Evolutionary conservation across 2,113 vertebrate species (phyloP).

Genomic region (Capreolus pygargus): DNA sequence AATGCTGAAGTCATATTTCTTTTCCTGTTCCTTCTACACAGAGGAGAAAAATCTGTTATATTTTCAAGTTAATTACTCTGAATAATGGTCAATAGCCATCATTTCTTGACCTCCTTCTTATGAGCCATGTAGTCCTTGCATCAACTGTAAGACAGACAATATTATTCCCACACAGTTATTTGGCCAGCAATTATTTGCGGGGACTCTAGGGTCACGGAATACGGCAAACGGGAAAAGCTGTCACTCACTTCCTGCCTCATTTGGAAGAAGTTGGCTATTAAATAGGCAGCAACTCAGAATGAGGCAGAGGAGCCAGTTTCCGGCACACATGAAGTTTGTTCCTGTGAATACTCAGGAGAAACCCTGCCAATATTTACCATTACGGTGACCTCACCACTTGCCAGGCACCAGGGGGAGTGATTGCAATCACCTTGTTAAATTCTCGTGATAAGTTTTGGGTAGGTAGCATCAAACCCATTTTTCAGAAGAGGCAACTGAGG

Average conservation of each 20-base stretch:
- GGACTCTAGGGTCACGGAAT: not conserved
- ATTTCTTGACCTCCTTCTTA: not conserved
- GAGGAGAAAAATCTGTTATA: not conserved
- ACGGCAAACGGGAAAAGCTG: not conserved
- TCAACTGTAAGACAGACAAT: not conserved
- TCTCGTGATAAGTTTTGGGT: not conserved
- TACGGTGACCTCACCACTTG: not conserved
- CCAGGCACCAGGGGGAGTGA: not conserved
- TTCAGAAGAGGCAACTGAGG: not conserved
- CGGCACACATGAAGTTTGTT: not conserved
- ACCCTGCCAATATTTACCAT: not conserved
- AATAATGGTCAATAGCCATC: not conserved
- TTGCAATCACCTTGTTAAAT: not conserved
- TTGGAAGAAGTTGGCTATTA: slow-evolving; percentile 15
- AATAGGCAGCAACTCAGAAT: not conserved
- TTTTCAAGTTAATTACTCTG: not conserved
- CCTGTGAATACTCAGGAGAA: not conserved
- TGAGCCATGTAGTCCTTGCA: not conserved
- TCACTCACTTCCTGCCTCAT: not conserved
- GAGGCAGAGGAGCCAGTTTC: not conserved
- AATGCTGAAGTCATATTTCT: not conserved
- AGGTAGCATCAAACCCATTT: not conserved
- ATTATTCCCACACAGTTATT: not conserved
- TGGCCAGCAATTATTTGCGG: not conserved
- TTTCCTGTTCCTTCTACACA: not conserved